Evolutionary conservation across 1,140 invertebrate genomes (phyloP).

Genomic region (Drosophila equinoxialis): DNA sequence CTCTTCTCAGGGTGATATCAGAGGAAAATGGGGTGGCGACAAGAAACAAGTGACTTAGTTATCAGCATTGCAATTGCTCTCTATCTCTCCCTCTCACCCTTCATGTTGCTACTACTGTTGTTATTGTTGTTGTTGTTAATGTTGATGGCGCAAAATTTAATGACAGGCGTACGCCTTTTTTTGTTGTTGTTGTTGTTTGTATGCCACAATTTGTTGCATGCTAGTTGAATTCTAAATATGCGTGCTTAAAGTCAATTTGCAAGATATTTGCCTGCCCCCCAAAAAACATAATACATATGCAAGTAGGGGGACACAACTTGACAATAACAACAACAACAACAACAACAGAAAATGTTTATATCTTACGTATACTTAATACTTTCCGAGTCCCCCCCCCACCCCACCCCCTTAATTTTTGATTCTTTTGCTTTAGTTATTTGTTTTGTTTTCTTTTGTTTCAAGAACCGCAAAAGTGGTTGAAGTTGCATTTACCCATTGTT

Average conservation of each 20-base stretch:
- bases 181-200: slow-evolving; percentile 26
- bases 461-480: slow-evolving; percentile 46
- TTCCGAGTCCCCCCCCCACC: slow-evolving; percentile 19
- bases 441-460: neutral
- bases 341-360: slow-evolving; percentile 19
- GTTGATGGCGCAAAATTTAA: slow-evolving; percentile 69
- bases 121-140: slow-evolving; percentile 10
- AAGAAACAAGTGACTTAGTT: slow-evolving; percentile 57
- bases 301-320: neutral
- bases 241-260: slow-evolving; percentile 74
- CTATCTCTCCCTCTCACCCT: neutral
- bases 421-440: neutral
- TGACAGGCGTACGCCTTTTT: slow-evolving; percentile 70
- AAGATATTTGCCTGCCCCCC: slow-evolving; percentile 54
- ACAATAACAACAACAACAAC: neutral
- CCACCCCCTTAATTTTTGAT: slow-evolving; percentile 1
- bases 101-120: slow-evolving; percentile 17
- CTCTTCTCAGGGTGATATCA: too few relatives aligned
- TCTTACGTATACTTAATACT: slow-evolving; percentile 68
- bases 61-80: slow-evolving; percentile 42
- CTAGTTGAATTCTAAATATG: slow-evolving; percentile 52
- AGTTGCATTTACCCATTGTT: slow-evolving; percentile 45
- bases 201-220: slow-evolving; percentile 56
- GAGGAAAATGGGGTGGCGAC: neutral
- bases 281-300: slow-evolving; percentile 22